A percentile compares a stretch with the other conserved stretches of the same genome.
phyloP scores from a whole-genome alignment of 2,797 vertebrate species.

The Enteromius unitaeniatus region DNA sequence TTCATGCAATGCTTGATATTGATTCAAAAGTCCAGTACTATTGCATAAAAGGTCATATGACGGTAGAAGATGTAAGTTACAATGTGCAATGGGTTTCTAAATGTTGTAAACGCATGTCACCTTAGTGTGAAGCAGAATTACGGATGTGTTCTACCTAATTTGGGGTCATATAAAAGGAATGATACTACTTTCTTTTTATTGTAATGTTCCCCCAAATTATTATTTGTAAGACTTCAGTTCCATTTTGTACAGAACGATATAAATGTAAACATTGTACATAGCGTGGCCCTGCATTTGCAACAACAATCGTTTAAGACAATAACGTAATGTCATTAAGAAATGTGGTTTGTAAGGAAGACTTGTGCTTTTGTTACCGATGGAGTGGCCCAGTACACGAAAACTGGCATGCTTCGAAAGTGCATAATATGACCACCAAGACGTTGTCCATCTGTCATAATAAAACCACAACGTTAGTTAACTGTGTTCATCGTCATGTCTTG shows the following conservation, averaged over 20 bases:
- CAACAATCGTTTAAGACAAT: slow-evolving; percentile 76
- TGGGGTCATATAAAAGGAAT: slow-evolving; percentile 66
- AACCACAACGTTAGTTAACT: slow-evolving; percentile 74
- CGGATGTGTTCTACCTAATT: slow-evolving; percentile 68
- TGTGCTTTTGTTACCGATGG: slow-evolving; percentile 45
- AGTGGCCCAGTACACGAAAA: slow-evolving; percentile 56
- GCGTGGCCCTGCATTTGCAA: slow-evolving; percentile 75
- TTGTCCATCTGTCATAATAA: slow-evolving; percentile 84
- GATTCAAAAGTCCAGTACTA: slow-evolving; percentile 64
- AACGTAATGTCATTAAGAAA: slow-evolving; percentile 60
- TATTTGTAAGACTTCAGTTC: slow-evolving; percentile 80
- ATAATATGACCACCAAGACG: slow-evolving; percentile 74
- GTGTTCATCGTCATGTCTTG: slow-evolving; percentile 10
- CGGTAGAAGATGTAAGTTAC: slow-evolving; percentile 76
- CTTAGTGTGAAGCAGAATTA: slow-evolving; percentile 74
- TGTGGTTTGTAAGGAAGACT: slow-evolving; percentile 67
- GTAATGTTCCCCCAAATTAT: slow-evolving; percentile 70
- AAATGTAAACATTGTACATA: slow-evolving; percentile 86
- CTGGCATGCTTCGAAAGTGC: slow-evolving; percentile 70
- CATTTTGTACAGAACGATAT: slow-evolving; percentile 80
- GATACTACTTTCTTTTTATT: slow-evolving; percentile 74
- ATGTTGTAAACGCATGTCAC: slow-evolving; percentile 85
- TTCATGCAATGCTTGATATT: slow-evolving; percentile 76
- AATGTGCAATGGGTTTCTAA: slow-evolving; percentile 78
- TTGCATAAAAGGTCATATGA: slow-evolving; percentile 65